These are phyloP conservation scores for Wasmannia auropunctata DNA, from an alignment of 1,140 invertebrate genomes.

Conservation along the genomic window DNA sequence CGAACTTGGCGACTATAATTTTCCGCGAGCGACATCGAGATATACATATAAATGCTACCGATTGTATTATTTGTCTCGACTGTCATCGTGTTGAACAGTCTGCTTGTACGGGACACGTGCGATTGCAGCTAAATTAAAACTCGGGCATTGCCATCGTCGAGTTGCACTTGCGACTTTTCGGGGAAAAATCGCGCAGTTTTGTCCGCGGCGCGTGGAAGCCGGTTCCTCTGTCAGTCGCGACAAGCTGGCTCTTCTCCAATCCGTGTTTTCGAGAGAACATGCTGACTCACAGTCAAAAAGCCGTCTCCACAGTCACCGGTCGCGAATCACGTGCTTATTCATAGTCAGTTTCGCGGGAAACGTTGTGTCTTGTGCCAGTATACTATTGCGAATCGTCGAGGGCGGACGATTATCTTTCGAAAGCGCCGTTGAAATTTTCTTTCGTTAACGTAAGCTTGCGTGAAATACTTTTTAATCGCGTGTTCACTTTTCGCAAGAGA, in stretches of 20 bases:
- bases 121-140: conserved; percentile 30
- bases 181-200: conserved; percentile 50
- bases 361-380: conserved; percentile 44
- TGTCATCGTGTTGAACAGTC: neutral
- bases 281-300: conserved; percentile 76
- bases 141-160: conserved; percentile 49
- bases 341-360: conserved; percentile 6
- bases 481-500: neutral
- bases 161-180: conserved; percentile 30
- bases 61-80: neutral
- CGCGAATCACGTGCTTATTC: conserved; percentile 72
- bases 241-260: conserved; percentile 63
- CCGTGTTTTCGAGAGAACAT: conserved; percentile 69
- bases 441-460: neutral
- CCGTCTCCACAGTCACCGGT: conserved; percentile 66
- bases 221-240: conserved; percentile 16
- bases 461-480: neutral
- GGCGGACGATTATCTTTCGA: neutral
- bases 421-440: neutral
- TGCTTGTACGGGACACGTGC: neutral
- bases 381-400: conserved; percentile 35
- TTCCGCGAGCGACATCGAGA: neutral
- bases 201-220: conserved; percentile 53
- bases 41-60: neutral
- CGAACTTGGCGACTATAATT: neutral